Evolutionary conservation across 2,888 invertebrate species (phyloP).

Genomic region (Petrophora chlorosata): DNA sequence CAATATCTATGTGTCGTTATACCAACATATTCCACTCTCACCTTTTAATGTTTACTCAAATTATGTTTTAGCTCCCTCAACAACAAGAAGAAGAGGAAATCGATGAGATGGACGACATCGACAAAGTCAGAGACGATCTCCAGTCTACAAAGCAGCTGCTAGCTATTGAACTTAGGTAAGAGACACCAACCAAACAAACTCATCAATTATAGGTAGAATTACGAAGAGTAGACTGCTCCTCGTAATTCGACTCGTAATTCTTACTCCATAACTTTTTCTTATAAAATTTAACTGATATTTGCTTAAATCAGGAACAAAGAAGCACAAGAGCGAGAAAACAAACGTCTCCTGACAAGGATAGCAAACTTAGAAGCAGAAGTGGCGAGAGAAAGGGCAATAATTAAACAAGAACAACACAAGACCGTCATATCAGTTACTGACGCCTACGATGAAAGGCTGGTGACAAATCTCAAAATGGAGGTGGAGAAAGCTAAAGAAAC

Average conservation of each 20-base stretch:
- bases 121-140: constrained; percentile 94
- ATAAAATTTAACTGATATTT: too few species aligned
- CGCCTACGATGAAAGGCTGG: constrained; percentile 86
- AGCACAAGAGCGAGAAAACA: constrained; percentile 93
- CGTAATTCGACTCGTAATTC: too few species aligned
- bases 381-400: constrained; percentile 86
- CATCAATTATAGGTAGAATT: too few species aligned
- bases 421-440: constrained; percentile 81
- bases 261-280: too few species aligned
- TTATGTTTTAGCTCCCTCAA: constrained; percentile 42
- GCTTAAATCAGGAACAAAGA: constrained; percentile 88
- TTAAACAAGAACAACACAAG: constrained; percentile 79
- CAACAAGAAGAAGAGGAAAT: constrained; percentile 85
- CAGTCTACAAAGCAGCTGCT: constrained; percentile 96
- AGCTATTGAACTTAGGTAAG: constrained; percentile 89
- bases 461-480: constrained; percentile 88
- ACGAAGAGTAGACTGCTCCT: too few species aligned
- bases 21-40: too few species aligned
- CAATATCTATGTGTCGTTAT: too few species aligned
- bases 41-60: too few species aligned
- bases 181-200: too few species aligned
- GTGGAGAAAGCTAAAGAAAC: constrained; percentile 90
- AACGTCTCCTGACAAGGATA: constrained; percentile 90
- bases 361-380: constrained; percentile 92
- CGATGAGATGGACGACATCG: constrained; percentile 96